A percentile compares a stretch with the other conserved stretches of the same genome.
Evolutionary conservation across 1,140 invertebrate species (phyloP).

Genomic region (Rhysida immarginata): DNA sequence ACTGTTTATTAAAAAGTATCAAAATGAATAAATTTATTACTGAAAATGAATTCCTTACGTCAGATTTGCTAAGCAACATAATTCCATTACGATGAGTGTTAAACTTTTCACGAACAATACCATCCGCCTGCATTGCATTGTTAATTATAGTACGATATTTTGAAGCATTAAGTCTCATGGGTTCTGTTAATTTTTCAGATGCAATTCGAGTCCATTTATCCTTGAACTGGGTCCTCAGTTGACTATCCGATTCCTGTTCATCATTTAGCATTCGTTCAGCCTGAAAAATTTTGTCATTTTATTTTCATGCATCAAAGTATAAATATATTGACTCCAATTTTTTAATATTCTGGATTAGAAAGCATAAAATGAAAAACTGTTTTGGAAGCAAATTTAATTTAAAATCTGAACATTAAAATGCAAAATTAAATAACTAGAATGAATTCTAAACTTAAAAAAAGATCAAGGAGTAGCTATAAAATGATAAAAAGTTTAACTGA

Average conservation of each 20-base stretch:
- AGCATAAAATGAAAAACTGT: too few species aligned
- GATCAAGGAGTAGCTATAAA: too few species aligned
- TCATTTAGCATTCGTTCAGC: slow-evolving; percentile 73
- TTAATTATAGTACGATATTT: slow-evolving; percentile 84
- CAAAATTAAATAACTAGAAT: too few species aligned
- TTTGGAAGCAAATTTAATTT: too few species aligned
- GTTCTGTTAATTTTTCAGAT: slow-evolving; percentile 73
- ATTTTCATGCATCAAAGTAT: too few species aligned
- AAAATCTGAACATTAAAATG: too few species aligned
- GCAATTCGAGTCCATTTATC: slow-evolving; percentile 72
- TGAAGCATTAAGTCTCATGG: slow-evolving; percentile 63
- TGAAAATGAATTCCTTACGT: slow-evolving; percentile 24
- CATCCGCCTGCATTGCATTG: slow-evolving; percentile 67
- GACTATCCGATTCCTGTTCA: slow-evolving; percentile 78
- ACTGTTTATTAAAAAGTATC: too few species aligned
- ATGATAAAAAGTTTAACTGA: too few species aligned
- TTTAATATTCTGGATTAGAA: too few species aligned
- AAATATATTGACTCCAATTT: too few species aligned
- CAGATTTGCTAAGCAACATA: slow-evolving; percentile 58
- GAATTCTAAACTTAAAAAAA: too few species aligned
- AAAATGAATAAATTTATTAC: background rate
- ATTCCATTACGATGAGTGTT: slow-evolving; percentile 62
- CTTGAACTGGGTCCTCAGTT: slow-evolving; percentile 76
- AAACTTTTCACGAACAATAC: slow-evolving; percentile 72
- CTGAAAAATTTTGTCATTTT: too few species aligned